A percentile compares a stretch with the other conserved stretches of the same genome.
These are phyloP conservation scores for Cottus gobio DNA, from an alignment of 2,113 vertebrate species.

Conservation along the genomic window DNA sequence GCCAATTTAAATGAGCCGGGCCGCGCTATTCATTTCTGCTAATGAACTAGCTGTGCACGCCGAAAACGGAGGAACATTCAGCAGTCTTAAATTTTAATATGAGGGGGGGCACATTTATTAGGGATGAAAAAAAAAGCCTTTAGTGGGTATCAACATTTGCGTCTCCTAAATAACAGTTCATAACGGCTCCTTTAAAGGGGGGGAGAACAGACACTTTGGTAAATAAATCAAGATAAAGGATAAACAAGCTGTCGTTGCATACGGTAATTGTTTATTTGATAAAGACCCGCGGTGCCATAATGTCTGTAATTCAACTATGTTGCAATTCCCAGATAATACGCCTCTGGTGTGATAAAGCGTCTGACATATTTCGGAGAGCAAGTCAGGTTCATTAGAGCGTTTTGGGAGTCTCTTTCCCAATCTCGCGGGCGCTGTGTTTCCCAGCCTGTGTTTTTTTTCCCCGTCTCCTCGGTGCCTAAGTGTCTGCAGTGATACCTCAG, in stretches of 20 bases:
- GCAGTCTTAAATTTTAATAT: constrained; percentile 83
- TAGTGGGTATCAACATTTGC: constrained; percentile 56
- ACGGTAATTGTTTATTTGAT: constrained; percentile 85
- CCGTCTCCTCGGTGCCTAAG: constrained; percentile 92
- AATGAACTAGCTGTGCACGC: constrained; percentile 98
- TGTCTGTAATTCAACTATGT: constrained; percentile 91
- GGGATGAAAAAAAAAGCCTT: constrained; percentile 25
- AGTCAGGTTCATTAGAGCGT: constrained; percentile 82
- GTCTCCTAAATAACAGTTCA: constrained; percentile 65
- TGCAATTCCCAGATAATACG: constrained; percentile 91
- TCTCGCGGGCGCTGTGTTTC: constrained; percentile 79
- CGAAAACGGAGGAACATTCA: constrained; percentile 74
- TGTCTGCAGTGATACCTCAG: constrained; percentile 97
- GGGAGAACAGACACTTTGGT: constrained; percentile 59
- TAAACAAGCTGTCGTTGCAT: constrained; percentile 83
- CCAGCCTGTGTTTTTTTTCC: constrained; percentile 59
- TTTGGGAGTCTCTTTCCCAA: constrained; percentile 83
- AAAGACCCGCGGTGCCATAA: constrained; percentile 94
- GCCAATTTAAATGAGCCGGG: constrained; percentile 99
- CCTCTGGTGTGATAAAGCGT: constrained; percentile 95
- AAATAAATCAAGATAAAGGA: constrained; percentile 84
- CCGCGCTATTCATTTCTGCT: constrained; percentile 99
- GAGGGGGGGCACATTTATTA: constrained; percentile 73
- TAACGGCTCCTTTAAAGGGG: constrained; percentile 52
- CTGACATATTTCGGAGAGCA: constrained; percentile 84